Percentiles rank a stretch among this genome's conserved stretches.
Conservation (phyloP, 1,140 invertebrate genomes). For the Archivesica marissinica region DNA sequence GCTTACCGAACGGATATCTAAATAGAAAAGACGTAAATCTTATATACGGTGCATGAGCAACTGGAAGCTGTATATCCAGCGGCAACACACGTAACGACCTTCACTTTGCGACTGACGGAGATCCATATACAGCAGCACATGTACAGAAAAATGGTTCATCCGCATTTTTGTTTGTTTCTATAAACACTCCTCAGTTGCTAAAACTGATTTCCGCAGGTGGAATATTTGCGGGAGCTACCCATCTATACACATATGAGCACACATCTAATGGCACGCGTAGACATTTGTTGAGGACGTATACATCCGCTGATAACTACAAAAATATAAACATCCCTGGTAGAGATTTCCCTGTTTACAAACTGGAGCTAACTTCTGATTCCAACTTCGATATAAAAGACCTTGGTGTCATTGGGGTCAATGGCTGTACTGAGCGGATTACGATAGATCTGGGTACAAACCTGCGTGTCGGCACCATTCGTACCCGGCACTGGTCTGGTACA, state of each 20-base stretch:
- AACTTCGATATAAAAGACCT: slow-evolving; percentile 67
- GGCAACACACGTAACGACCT: background rate
- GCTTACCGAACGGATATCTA: slow-evolving; percentile 66
- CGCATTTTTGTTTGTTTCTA: slow-evolving; percentile 36
- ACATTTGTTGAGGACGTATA: slow-evolving; percentile 51
- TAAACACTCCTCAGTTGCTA: slow-evolving; percentile 7
- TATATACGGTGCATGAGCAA: slow-evolving; percentile 55
- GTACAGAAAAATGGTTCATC: background rate
- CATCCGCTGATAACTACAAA: slow-evolving; percentile 66
- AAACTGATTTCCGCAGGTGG: slow-evolving; percentile 64
- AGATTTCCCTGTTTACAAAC: slow-evolving; percentile 5
- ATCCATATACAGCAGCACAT: slow-evolving; percentile 20
- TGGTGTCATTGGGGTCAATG: slow-evolving; percentile 56
- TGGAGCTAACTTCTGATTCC: slow-evolving; percentile 58
- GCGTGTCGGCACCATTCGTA: slow-evolving; percentile 62
- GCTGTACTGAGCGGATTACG: slow-evolving; percentile 63
- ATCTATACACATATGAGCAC: slow-evolving; percentile 1
- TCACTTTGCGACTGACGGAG: slow-evolving; percentile 56
- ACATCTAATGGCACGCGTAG: background rate
- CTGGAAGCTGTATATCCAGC: slow-evolving; percentile 28
- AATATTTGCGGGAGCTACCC: slow-evolving; percentile 45
- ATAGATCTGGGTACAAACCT: slow-evolving; percentile 64
- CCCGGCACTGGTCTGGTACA: slow-evolving; percentile 72
- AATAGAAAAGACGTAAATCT: slow-evolving; percentile 63
- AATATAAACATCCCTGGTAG: slow-evolving; percentile 53